Percentiles rank a stretch among this genome's conserved stretches.
phyloP scores from a whole-genome alignment of 2,113 vertebrate species.

The Nerophis ophidion region DNA sequence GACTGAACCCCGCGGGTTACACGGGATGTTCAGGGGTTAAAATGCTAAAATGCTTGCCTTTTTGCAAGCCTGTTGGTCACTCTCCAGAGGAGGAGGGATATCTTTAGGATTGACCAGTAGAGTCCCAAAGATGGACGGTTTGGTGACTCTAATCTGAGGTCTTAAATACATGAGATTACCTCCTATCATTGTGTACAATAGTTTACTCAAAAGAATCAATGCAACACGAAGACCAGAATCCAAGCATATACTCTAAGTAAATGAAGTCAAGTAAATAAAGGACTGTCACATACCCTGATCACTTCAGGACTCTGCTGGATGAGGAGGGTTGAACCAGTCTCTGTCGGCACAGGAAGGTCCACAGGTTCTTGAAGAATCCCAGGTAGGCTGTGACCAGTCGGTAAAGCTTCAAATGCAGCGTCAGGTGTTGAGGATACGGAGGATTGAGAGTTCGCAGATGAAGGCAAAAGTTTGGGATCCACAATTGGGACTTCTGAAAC shows the following conservation, averaged over 20 bases:
- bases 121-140: neutral
- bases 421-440: conserved; percentile 12
- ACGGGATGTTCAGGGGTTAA: no score
- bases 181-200: no score
- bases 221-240: no score
- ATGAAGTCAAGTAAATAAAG: neutral
- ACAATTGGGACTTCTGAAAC: conserved; percentile 11
- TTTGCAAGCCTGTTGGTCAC: no score
- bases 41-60: no score
- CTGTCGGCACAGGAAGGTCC: conserved; percentile 56
- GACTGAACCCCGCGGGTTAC: no score
- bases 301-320: conserved; percentile 93
- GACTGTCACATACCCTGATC: conserved; percentile 82
- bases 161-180: no score
- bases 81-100: no score
- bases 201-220: no score
- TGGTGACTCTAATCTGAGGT: no score
- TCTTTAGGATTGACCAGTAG: no score
- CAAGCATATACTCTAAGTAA: no score
- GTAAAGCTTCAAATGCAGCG: conserved; percentile 23
- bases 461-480: conserved; percentile 3
- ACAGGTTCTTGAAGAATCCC: conserved; percentile 11
- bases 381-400: neutral
- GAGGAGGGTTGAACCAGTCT: conserved; percentile 75
- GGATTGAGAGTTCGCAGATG: conserved; percentile 19